Evolutionary conservation across 2,113 vertebrate genomes (phyloP), one percentile per base, ranked within the genome.

Genomic region (Gymnocephalus cernua): DNA sequence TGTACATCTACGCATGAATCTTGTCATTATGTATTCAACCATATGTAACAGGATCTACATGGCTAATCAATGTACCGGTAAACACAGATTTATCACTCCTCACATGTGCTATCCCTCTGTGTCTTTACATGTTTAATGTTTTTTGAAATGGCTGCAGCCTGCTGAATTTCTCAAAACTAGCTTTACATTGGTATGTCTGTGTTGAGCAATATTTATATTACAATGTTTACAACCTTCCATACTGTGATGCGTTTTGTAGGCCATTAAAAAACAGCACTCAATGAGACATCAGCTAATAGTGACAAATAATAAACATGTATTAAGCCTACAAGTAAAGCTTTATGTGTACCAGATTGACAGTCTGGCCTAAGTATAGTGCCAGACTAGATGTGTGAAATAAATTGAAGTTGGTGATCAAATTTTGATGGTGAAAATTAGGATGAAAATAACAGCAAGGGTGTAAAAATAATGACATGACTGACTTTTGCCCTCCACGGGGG

Each of bases 401-500:
- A 65, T 16, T 18, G 8, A 65, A 18, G 44, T 6, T 27, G 12
- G 19, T 41, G 8, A 58, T 61, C 21, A 41, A 21, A 64, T 54
- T 54, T 44, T 19, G 16, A 48, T 51, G 2, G 6, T 27, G 25
- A 45, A 54, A 23, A 18, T 23, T 6, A 1, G 0, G 13, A 15
- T 10, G 9, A 41, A 41, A 11, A 27, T 21, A 18, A 41, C 32
- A 58, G 6, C 19, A 8, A 21, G 5, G 18, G 23, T 50, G 19
- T 23, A 16, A 44, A 66, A 25, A 23, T 10, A 18, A 21, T 53
- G 16, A 23, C 3, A 6, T 7, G 25, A 77, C 88, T 86, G 44
- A 93, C 92, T 65, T 83, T 86, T 91, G 21, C 88, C 87, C 16
- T 93, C 90, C 32, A 90, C 87, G 0, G 91, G 84, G 3, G 89